Conservation (phyloP, 2,888 invertebrate species). For the Philhelius pedissequus region DNA sequence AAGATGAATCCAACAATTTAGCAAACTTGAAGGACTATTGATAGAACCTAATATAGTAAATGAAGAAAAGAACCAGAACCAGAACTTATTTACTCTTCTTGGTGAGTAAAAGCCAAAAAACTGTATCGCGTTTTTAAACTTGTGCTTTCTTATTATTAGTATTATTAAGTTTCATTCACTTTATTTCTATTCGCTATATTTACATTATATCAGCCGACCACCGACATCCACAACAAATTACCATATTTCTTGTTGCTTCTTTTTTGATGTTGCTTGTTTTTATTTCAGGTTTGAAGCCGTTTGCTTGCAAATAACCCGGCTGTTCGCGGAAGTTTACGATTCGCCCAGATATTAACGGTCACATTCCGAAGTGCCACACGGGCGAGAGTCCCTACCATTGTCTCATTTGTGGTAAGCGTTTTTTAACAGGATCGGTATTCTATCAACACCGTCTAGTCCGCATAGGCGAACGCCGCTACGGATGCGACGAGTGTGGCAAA, state of each 20-base stretch:
- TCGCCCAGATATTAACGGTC: constrained; percentile 83
- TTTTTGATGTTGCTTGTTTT: no score
- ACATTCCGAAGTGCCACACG: constrained; percentile 83
- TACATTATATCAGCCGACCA: no score
- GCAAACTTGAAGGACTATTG: not conserved
- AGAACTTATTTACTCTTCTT: not conserved
- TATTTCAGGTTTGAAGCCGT: constrained; percentile 82
- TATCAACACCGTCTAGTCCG: constrained; percentile 84
- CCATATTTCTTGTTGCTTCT: no score
- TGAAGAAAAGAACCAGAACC: constrained; percentile 40
- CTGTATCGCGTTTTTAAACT: not conserved
- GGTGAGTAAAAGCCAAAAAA: not conserved
- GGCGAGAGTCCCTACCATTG: constrained; percentile 84
- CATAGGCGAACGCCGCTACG: constrained; percentile 83
- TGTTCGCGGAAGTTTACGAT: constrained; percentile 83
- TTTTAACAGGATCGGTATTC: constrained; percentile 83
- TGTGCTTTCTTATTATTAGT: not conserved
- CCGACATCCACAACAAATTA: no score
- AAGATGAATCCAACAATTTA: no score
- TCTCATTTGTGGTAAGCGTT: constrained; percentile 82
- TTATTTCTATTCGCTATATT: no score
- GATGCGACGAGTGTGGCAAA: constrained; percentile 83
- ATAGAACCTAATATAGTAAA: not conserved
- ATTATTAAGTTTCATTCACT: no score
- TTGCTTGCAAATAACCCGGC: constrained; percentile 82